Evolutionary conservation across 2,797 vertebrate species (phyloP).

Genomic region (Phoebastria nigripes): DNA sequence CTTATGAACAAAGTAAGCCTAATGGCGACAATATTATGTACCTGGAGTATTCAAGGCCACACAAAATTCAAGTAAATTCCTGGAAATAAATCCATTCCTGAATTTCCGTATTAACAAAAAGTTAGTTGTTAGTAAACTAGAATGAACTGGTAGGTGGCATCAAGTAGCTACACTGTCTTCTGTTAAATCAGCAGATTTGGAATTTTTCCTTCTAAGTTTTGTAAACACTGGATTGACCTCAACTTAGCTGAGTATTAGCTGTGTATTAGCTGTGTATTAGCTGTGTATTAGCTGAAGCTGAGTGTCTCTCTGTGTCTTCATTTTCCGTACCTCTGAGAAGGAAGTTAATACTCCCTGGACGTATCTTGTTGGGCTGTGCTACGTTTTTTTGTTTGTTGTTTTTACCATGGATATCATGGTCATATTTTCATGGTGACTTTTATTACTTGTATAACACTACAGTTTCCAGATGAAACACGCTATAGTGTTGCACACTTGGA

Average conservation of each 20-base stretch:
- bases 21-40: fast-evolving
- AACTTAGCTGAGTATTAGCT: neutral
- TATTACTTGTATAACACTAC: neutral
- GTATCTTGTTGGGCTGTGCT: neutral
- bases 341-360: neutral
- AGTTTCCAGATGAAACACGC: neutral
- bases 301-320: neutral
- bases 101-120: neutral
- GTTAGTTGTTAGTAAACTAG: neutral
- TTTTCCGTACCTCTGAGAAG: neutral
- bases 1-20: neutral
- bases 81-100: neutral
- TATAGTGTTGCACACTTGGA: neutral
- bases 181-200: neutral
- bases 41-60: neutral
- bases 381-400: neutral
- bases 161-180: neutral
- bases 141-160: neutral
- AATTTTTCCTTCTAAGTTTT: neutral
- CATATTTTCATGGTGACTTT: neutral
- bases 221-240: neutral
- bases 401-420: neutral
- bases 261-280: too few species aligned
- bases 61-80: neutral
- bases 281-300: neutral